phyloP scores from a whole-genome alignment of 2,797 vertebrate genomes.

The Chromis chromis region DNA sequence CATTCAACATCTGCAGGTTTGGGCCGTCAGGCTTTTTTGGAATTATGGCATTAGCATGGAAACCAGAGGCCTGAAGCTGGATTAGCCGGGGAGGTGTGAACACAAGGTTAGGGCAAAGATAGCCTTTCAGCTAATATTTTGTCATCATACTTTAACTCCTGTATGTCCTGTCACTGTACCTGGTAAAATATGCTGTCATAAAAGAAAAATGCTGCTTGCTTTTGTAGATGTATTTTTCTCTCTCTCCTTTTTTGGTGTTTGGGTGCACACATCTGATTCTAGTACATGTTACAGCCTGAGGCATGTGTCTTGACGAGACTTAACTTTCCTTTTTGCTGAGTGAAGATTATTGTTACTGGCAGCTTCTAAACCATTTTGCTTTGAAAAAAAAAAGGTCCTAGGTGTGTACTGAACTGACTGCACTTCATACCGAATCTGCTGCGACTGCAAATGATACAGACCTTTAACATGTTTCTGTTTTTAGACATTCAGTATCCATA shows the following conservation, averaged over 20 bases:
- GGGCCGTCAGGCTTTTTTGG: constrained; percentile 52
- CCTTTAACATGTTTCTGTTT: background rate
- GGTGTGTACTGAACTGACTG: background rate
- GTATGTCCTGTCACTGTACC: constrained; percentile 22
- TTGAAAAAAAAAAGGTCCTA: constrained; percentile 1
- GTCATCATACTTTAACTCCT: constrained; percentile 29
- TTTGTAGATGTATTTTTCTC: background rate
- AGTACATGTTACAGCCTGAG: constrained; percentile 6
- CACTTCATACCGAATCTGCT: constrained; percentile 10
- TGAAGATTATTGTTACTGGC: constrained; percentile 1
- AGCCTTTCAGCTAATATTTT: constrained; percentile 61
- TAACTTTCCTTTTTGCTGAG: constrained; percentile 11
- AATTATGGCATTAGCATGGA: constrained; percentile 71
- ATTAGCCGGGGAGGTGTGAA: constrained; percentile 81
- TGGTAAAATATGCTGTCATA: background rate
- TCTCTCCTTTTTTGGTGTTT: background rate
- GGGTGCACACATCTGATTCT: background rate
- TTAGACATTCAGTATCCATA: background rate
- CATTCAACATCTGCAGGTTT: constrained; percentile 75
- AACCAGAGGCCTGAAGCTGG: constrained; percentile 71
- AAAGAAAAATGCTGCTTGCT: background rate
- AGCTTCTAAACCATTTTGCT: constrained; percentile 19
- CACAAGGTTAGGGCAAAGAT: constrained; percentile 71
- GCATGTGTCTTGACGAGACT: constrained; percentile 18
- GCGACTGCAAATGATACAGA: background rate